Evolutionary conservation across 1,140 invertebrate genomes (phyloP), one percentile per base, ranked within the genome.

Genomic region (Zaprionus nigranus): DNA sequence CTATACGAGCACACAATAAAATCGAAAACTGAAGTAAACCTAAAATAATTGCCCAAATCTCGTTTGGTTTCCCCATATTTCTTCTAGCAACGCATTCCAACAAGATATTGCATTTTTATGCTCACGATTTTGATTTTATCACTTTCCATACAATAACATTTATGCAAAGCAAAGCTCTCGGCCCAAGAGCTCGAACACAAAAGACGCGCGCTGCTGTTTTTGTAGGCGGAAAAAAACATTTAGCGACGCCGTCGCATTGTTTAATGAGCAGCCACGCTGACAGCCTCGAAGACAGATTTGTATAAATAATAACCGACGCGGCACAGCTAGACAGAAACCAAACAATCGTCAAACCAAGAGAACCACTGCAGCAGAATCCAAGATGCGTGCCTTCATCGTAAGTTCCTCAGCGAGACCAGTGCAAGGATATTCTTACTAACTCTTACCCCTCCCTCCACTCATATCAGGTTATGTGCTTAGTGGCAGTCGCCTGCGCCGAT

Each of bases 351-450:
- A 62, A 85, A 54, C 78, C 65, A 87, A 90, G 62, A 88, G 75
- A 88, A 88, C 64, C 78, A 59, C 64, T 49, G 26, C 40, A 78
- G 58, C 60, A 79, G 76, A 78, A 82, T 69, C 40, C 9, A 92
- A 88, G 75, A 92, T 92, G 91, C 90, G 86, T 38, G 75, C 78
- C 53, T 92, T 92, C 49, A 81, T 92, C 58, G 81, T 92, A 91
- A 91, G 88, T 91, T 24, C 12, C 20, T 30, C 9, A 28, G 2
- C 20, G 11, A n/a, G n/a, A 2, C 3, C 24, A 40, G 12, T 11
- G n/a, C 49, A 34, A 70, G 53, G 49, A 36, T 46, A 24, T 61
- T 34, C 36, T 70, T 59, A 84, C 7, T 69, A 65, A 84, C 59
- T 51, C 78, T 57, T 74, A 11, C 15, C 7, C 17, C 22, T 5